These are phyloP conservation scores for Smithornis capensis DNA, from an alignment of 2,113 vertebrate species.

Conservation along the genomic window DNA sequence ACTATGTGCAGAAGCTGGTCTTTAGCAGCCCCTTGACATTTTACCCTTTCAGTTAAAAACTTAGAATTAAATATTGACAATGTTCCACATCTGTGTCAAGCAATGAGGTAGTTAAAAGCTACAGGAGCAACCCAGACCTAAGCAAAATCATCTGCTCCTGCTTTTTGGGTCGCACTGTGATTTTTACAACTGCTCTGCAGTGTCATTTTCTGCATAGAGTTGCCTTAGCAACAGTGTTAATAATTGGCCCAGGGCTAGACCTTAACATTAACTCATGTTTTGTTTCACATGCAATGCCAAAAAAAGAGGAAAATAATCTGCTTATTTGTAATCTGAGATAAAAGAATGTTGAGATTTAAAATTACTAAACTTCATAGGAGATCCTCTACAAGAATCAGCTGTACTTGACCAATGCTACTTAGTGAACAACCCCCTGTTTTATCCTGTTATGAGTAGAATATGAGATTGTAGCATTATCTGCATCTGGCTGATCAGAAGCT, in stretches of 20 bases:
- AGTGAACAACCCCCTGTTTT: neutral
- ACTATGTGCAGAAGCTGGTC: neutral
- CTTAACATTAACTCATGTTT: neutral
- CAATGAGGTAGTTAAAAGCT: neutral
- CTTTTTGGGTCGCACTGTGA: neutral
- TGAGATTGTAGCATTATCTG: neutral
- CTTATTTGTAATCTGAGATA: neutral
- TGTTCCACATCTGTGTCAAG: neutral
- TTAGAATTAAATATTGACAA: neutral
- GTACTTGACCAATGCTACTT: neutral
- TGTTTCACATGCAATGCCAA: neutral
- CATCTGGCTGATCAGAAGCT: neutral
- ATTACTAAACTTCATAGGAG: neutral
- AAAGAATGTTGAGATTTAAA: neutral
- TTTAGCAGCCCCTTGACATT: neutral
- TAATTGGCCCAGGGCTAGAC: neutral
- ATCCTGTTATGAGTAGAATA: neutral
- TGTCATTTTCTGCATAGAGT: neutral
- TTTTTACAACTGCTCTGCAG: neutral
- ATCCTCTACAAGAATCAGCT: neutral
- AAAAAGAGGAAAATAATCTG: neutral
- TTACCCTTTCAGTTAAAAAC: neutral
- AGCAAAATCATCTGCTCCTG: neutral
- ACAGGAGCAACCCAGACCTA: neutral
- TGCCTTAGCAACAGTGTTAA: neutral